Base-by-base conservation (phyloP, 2,113 vertebrate species). In the Austrofundulus limnaeus region DNA sequence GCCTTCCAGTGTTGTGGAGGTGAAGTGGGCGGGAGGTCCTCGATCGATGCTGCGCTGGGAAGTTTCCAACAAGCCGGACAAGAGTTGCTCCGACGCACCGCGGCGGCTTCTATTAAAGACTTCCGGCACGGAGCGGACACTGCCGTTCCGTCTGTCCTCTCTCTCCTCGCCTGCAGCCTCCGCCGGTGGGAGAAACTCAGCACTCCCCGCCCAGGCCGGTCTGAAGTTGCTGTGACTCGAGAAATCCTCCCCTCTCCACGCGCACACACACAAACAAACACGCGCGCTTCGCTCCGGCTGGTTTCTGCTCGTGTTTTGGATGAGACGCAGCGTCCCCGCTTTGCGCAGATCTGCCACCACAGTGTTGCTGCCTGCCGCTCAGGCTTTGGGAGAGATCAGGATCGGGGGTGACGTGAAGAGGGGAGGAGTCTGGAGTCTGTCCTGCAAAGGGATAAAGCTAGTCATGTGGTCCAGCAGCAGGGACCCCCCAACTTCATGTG, bases 21-120 rank as follows among this genome's bases (percentile, higher is more conserved):
- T 68, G 61, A 76, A 78, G 85, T 83, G 83, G 82, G 85, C 78
- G 85, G 85, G 87, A 83, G 85, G 83, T 85, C 80, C 78, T 80
- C 83, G 78, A 74, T 86, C 84, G 84, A 89, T 87, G 78, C 80
- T 68, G 61, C 24, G 50, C 66, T 63, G 80, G 78, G 74, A 85
- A 86, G 54, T 85, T 88, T 75, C 82, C 77, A 81, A 77, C 71
- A 83, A n/a, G n/a, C 81, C 77, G 72, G 57, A 41, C 7, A n/a
- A 72, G 68, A 80, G 72, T 68, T 78, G 58, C 72, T 75, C 65
- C 50, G 25, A 28, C n/a, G n/a, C n/a, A 59, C 47, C 48, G 65
- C 49, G 4, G 55, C 58, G 39, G 25, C 59, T 46, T 51, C 28
- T 25, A 16, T 34, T 5, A 15, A 46, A 45, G n/a, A 21, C 39